A percentile compares a stretch with the other conserved stretches of the same genome.
These are phyloP conservation scores for Myotis daubentonii DNA, from an alignment of 2,797 vertebrate genomes.

Conservation along the genomic window DNA sequence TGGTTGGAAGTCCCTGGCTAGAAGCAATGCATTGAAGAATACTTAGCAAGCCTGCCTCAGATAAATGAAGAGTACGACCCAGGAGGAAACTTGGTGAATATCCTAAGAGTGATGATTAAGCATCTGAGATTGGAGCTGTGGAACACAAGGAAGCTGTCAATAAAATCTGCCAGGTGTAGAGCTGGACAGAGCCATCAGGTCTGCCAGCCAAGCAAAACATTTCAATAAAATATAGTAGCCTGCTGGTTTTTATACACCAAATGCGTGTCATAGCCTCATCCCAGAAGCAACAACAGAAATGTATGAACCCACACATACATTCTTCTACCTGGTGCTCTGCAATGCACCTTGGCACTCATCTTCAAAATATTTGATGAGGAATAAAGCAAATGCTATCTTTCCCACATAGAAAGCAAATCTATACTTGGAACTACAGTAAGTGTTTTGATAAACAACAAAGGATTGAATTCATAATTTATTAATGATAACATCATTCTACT, in stretches of 20 bases:
- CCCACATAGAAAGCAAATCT: background rate
- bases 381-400: background rate
- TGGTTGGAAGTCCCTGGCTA: background rate
- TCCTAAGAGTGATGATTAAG: background rate
- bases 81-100: background rate
- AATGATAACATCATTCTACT: background rate
- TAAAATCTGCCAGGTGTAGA: background rate
- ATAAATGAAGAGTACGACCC: background rate
- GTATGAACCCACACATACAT: background rate
- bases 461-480: background rate
- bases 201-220: conserved; percentile 19
- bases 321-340: background rate
- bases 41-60: background rate
- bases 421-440: background rate
- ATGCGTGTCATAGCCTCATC: background rate
- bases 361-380: background rate
- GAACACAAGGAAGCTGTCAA: background rate
- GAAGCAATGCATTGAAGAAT: background rate
- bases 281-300: conserved; percentile 28
- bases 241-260: background rate
- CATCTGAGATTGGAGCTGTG: background rate
- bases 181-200: background rate
- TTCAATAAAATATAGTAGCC: background rate
- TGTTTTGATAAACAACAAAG: conserved; percentile 12
- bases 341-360: background rate